Conservation (phyloP, 2,797 vertebrate genomes). For the Sternotherus odoratus region DNA sequence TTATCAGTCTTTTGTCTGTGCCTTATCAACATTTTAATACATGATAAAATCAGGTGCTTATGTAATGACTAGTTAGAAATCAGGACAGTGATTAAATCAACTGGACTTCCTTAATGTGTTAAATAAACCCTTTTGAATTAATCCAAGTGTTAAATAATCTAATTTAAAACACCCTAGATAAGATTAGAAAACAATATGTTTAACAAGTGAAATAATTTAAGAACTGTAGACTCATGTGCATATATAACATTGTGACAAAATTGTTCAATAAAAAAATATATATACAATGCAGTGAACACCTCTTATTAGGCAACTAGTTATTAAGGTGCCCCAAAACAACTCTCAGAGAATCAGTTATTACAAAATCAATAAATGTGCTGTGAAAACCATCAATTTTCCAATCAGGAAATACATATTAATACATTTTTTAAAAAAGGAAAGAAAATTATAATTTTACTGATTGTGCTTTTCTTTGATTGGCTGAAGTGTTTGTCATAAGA, state of each 20-base stretch:
- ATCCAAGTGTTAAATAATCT: neutral
- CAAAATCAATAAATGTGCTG: neutral
- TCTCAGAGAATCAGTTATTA: neutral
- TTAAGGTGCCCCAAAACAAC: neutral
- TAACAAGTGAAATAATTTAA: neutral
- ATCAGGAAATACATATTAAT: neutral
- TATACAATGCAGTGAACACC: neutral
- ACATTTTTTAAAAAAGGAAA: neutral
- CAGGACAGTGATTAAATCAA: neutral
- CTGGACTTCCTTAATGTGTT: neutral
- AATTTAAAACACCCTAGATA: neutral
- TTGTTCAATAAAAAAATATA: neutral
- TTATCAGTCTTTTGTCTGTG: accelerated
- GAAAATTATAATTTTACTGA: neutral
- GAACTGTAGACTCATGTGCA: neutral
- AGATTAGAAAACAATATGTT: neutral
- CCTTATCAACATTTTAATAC: neutral
- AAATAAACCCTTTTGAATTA: neutral
- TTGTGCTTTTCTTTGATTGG: neutral
- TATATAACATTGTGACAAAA: neutral
- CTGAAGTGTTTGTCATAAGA: neutral
- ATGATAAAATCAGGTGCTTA: neutral
- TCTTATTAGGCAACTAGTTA: neutral
- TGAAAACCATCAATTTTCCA: neutral
- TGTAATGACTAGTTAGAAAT: neutral